A percentile compares a stretch with the other conserved stretches of the same genome.
phyloP scores from a whole-genome alignment of 2,888 invertebrate species.

The Allophyes oxyacanthae region DNA sequence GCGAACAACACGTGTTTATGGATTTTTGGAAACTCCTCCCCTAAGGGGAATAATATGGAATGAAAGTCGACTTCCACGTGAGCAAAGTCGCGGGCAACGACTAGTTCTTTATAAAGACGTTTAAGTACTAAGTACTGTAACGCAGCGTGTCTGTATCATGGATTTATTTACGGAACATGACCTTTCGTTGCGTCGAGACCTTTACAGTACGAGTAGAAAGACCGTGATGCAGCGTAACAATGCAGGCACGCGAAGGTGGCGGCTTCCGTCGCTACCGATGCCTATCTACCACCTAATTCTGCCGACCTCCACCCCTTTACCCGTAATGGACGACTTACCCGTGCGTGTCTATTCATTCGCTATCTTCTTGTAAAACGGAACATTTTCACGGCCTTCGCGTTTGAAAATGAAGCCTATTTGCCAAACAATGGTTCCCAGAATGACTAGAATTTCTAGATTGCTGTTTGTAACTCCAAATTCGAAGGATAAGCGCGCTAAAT shows the following conservation, averaged over 20 bases:
- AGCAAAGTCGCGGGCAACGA: too few species aligned
- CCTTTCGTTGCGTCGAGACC: conserved; percentile 65
- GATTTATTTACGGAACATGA: conserved; percentile 69
- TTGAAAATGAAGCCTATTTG: conserved; percentile 36
- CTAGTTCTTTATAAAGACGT: not conserved
- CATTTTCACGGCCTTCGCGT: conserved; percentile 42
- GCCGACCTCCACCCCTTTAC: conserved; percentile 46
- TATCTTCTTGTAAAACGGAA: conserved; percentile 55
- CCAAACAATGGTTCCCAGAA: conserved; percentile 18
- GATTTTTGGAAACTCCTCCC: too few species aligned
- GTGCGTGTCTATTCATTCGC: conserved; percentile 60
- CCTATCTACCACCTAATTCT: conserved; percentile 64
- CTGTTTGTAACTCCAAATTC: conserved; percentile 13
- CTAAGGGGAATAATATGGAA: too few species aligned
- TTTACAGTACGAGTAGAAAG: conserved; percentile 59
- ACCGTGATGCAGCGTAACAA: conserved; percentile 63
- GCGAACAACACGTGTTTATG: too few species aligned
- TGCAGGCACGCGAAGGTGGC: conserved; percentile 69
- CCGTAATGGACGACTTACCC: conserved; percentile 38
- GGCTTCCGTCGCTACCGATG: conserved; percentile 61
- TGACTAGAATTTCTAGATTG: conserved; percentile 23
- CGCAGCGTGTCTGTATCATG: conserved; percentile 46
- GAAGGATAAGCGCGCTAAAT: conserved; percentile 24
- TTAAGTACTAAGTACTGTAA: conserved; percentile 6
- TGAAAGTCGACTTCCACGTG: too few species aligned